Conservation (phyloP, 2,797 vertebrate genomes). For the Typhlichthys subterraneus region DNA sequence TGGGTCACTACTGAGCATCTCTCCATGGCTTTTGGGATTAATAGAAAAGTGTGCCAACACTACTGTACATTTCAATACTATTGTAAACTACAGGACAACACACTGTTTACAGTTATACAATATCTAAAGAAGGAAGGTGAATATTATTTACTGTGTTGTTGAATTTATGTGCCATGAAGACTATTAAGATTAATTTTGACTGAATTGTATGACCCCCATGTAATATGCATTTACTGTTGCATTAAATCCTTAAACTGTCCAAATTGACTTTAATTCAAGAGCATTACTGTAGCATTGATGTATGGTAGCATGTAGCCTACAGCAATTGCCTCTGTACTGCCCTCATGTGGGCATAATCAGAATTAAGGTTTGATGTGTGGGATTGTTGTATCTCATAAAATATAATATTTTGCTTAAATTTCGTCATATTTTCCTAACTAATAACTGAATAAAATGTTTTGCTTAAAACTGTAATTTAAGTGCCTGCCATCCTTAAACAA, state of each 20-base stretch:
- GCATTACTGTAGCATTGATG: too few relatives aligned
- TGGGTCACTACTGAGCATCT: too few relatives aligned
- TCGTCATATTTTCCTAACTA: too few relatives aligned
- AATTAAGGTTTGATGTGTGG: neutral
- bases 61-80: neutral
- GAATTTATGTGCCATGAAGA: conserved; percentile 22
- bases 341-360: conserved; percentile 14
- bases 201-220: too few relatives aligned
- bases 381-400: neutral
- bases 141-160: neutral
- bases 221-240: too few relatives aligned
- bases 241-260: too few relatives aligned
- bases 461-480: too few relatives aligned
- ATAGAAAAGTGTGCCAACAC: conserved; percentile 25
- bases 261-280: too few relatives aligned
- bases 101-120: neutral
- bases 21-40: conserved; percentile 23
- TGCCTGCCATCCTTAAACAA: too few relatives aligned
- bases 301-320: neutral
- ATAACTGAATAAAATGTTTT: too few relatives aligned
- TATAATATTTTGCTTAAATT: neutral
- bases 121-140: neutral
- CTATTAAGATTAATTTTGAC: too few relatives aligned
- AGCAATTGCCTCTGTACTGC: neutral
- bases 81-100: neutral